These are phyloP conservation scores for Loris lydekkerianus DNA, from an alignment of 2,797 vertebrate species.

Conservation along the genomic window DNA sequence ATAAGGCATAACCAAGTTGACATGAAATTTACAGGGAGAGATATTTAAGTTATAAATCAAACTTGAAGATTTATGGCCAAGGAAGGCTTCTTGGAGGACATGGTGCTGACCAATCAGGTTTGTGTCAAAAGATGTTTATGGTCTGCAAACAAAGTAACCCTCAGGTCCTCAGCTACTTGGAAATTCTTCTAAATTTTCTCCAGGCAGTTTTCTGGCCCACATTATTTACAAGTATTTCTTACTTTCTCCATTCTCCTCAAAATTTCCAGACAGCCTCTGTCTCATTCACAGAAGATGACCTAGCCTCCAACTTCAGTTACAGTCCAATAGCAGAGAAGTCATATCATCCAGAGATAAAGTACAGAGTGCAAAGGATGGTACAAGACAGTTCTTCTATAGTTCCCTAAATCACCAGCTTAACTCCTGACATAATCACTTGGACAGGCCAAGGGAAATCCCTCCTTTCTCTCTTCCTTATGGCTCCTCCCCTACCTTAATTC, in stretches of 20 bases:
- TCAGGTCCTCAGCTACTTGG: background rate
- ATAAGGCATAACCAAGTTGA: background rate
- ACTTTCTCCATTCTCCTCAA: conserved; percentile 21
- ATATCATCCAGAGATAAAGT: background rate
- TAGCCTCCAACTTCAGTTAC: background rate
- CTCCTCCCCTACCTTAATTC: background rate
- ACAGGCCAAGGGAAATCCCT: background rate
- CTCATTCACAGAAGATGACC: background rate
- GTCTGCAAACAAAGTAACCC: background rate
- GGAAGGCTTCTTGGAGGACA: background rate
- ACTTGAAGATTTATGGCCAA: background rate
- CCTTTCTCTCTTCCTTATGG: background rate
- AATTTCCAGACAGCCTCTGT: conserved; percentile 33
- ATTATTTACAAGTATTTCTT: background rate
- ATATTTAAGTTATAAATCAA: conserved; percentile 7
- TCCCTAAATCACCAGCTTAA: background rate
- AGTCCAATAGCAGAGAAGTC: background rate
- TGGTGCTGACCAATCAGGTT: background rate
- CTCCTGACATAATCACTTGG: background rate
- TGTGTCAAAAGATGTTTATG: background rate
- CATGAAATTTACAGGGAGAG: background rate
- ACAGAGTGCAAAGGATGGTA: background rate
- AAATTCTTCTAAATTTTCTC: conserved; percentile 48
- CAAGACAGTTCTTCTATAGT: background rate
- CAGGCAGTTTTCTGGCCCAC: background rate